A percentile compares a stretch with the other conserved stretches of the same genome.
Evolutionary conservation across 2,888 invertebrate species (phyloP).

Genomic region (Nomada fucata): DNA sequence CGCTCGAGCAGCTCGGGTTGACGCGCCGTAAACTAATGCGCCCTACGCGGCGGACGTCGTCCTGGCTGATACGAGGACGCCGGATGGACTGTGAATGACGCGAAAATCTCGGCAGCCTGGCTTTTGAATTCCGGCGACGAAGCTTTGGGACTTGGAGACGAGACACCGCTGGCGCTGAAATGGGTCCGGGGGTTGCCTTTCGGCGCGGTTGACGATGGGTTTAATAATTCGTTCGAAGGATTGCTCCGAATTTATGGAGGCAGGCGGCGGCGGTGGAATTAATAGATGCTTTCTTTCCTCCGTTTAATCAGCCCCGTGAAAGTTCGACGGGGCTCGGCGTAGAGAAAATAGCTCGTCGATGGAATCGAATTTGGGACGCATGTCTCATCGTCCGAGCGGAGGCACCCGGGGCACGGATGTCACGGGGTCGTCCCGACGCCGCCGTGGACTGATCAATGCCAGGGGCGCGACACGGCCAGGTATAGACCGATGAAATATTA

Average conservation of each 20-base stretch:
- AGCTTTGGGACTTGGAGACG: neutral
- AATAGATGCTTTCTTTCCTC: no score
- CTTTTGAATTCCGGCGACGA: slow-evolving; percentile 14
- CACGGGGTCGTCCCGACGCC: slow-evolving; percentile 33
- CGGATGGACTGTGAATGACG: slow-evolving; percentile 19
- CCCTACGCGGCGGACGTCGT: slow-evolving; percentile 18
- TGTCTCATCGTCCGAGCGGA: slow-evolving; percentile 21
- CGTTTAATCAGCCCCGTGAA: neutral
- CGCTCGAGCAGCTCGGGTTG: slow-evolving; percentile 70
- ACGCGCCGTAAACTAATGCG: slow-evolving; percentile 70
- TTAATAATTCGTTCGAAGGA: neutral
- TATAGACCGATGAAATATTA: slow-evolving; percentile 64
- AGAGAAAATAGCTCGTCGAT: neutral
- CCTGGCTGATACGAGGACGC: neutral
- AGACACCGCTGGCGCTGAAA: neutral
- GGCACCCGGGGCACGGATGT: slow-evolving; percentile 16
- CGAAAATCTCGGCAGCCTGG: slow-evolving; percentile 34
- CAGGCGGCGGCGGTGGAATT: no score
- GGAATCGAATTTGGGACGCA: neutral
- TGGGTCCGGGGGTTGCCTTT: neutral
- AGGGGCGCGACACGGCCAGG: slow-evolving; percentile 49
- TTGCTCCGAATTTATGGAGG: no score
- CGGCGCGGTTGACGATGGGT: neutral
- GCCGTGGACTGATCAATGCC: slow-evolving; percentile 60
- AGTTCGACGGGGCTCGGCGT: neutral